phyloP scores from a whole-genome alignment of 2,113 vertebrate species.

The Sturnus vulgaris region DNA sequence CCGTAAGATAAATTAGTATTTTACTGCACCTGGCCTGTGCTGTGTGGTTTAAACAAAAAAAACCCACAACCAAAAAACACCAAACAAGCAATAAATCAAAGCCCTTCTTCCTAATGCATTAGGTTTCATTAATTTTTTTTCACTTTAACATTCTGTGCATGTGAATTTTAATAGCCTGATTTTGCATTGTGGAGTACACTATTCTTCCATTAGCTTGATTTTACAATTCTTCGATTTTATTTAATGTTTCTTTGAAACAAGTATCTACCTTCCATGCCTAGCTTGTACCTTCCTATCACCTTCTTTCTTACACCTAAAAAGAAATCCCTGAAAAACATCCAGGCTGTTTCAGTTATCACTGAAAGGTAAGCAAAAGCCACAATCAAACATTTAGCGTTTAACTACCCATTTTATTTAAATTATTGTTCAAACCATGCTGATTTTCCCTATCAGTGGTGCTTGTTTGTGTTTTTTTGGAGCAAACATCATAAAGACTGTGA shows the following conservation, averaged over 20 bases:
- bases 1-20: background rate
- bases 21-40: background rate
- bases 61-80: background rate
- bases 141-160: rapidly evolving
- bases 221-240: background rate
- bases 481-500: background rate
- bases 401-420: background rate
- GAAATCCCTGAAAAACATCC: background rate
- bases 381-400: background rate
- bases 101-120: background rate
- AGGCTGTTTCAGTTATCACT: background rate
- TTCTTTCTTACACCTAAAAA: background rate
- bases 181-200: background rate
- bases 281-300: background rate
- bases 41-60: background rate
- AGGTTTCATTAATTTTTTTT: background rate
- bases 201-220: background rate
- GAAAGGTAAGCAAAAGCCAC: background rate
- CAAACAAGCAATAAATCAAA: background rate
- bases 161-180: background rate
- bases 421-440: background rate
- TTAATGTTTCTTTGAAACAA: background rate
- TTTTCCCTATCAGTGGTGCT: background rate
- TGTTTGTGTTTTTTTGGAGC: background rate
- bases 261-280: background rate